Evolutionary conservation across 1,140 invertebrate species (phyloP).

Genomic region (Mizuhopecten yessoensis): DNA sequence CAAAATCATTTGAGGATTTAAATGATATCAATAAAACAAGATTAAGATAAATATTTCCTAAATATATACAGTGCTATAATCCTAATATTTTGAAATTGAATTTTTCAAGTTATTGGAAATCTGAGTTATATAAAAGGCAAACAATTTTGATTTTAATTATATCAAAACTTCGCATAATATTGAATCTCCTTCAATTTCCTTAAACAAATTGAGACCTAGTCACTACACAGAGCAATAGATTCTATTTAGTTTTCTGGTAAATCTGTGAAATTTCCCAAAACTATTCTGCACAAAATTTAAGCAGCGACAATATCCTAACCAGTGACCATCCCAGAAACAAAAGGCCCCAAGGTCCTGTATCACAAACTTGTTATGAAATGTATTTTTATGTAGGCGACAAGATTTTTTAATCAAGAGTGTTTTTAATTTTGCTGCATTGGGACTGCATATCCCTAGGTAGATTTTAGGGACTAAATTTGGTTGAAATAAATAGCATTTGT

Average conservation of each 20-base stretch:
- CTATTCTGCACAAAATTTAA: neutral
- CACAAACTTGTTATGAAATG: too few species aligned
- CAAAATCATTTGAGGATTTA: neutral
- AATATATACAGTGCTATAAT: neutral
- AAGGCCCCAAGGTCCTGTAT: neutral
- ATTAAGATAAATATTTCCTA: neutral
- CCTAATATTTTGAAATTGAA: neutral
- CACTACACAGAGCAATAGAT: neutral
- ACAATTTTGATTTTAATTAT: neutral
- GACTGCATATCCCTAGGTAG: too few species aligned
- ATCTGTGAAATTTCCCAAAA: too few species aligned
- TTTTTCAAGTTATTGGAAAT: slow-evolving; percentile 20
- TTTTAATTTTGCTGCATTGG: too few species aligned
- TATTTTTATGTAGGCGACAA: too few species aligned
- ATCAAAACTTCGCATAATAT: neutral
- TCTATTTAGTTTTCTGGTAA: neutral
- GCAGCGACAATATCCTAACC: neutral
- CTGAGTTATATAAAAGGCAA: neutral
- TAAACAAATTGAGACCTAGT: neutral
- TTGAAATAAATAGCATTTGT: too few species aligned
- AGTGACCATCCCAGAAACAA: too few species aligned
- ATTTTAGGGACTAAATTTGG: too few species aligned
- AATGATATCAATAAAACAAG: neutral
- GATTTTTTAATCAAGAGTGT: too few species aligned
- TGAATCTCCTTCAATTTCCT: neutral